phyloP scores from a whole-genome alignment of 2,888 invertebrate species.

The Carabus problematicus region DNA sequence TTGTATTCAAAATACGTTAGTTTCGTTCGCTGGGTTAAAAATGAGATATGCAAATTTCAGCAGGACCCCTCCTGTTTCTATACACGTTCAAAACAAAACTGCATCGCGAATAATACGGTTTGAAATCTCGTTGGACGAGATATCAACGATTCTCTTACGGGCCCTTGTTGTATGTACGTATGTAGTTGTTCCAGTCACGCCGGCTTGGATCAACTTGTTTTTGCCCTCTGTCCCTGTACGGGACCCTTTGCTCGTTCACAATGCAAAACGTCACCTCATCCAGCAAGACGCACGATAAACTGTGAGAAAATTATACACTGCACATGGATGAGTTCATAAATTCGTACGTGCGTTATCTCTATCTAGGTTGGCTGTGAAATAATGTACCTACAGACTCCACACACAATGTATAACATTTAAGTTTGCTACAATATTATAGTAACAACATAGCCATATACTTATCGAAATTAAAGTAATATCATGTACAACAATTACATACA shows the following conservation, averaged over 20 bases:
- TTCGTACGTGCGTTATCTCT: too few relatives aligned
- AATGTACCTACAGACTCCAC: too few relatives aligned
- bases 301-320: constrained; percentile 28
- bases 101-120: constrained; percentile 38
- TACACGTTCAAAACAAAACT: constrained; percentile 31
- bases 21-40: constrained; percentile 1
- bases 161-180: constrained; percentile 8
- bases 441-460: too few relatives aligned
- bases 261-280: constrained; percentile 21
- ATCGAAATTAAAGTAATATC: too few relatives aligned
- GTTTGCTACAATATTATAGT: too few relatives aligned
- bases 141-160: constrained; percentile 30
- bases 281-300: constrained; percentile 21
- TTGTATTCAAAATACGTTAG: constrained; percentile 26
- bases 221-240: constrained; percentile 23
- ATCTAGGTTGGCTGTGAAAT: too few relatives aligned
- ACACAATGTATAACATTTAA: too few relatives aligned
- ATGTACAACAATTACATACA: too few relatives aligned
- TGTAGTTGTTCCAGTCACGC: constrained; percentile 1
- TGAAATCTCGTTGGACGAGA: constrained; percentile 37
- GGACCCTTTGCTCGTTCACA: constrained; percentile 31
- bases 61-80: constrained; percentile 7
- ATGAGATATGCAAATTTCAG: constrained; percentile 34
- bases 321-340: too few relatives aligned
- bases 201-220: constrained; percentile 33